Conservation (phyloP, 2,888 invertebrate species). For the Elysia crispata region DNA sequence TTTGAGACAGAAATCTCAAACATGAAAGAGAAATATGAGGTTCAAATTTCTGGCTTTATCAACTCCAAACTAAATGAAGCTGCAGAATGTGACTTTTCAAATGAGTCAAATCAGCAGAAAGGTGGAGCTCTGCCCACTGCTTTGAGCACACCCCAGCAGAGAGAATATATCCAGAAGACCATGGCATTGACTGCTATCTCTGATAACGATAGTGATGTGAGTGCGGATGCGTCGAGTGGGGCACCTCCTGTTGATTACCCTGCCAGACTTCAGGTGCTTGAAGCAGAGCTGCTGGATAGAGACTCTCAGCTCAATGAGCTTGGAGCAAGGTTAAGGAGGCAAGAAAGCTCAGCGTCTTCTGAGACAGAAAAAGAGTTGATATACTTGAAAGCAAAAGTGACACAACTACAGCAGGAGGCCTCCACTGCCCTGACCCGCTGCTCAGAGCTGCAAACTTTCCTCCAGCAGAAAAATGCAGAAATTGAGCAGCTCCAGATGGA, state of each 20-base stretch:
- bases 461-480: slow-evolving; percentile 40
- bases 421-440: slow-evolving; percentile 53
- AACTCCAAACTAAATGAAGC: slow-evolving; percentile 2
- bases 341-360: slow-evolving; percentile 43
- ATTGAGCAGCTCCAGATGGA: slow-evolving; percentile 55
- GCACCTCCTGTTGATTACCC: neutral
- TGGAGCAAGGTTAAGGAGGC: slow-evolving; percentile 56
- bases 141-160: slow-evolving; percentile 49
- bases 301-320: slow-evolving; percentile 58
- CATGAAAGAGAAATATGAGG: slow-evolving; percentile 51
- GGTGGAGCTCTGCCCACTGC: no score
- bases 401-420: slow-evolving; percentile 41
- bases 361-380: slow-evolving; percentile 50
- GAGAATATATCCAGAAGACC: slow-evolving; percentile 60
- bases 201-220: slow-evolving; percentile 53
- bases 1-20: slow-evolving; percentile 56
- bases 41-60: slow-evolving; percentile 39
- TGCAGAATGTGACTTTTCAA: no score
- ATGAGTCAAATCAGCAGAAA: slow-evolving; percentile 39
- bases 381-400: slow-evolving; percentile 53
- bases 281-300: slow-evolving; percentile 52
- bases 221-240: slow-evolving; percentile 25
- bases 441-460: slow-evolving; percentile 38
- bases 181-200: slow-evolving; percentile 60
- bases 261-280: slow-evolving; percentile 50